Conservation (phyloP, 2,113 vertebrate genomes). For the Boleophthalmus pectinirostris region DNA sequence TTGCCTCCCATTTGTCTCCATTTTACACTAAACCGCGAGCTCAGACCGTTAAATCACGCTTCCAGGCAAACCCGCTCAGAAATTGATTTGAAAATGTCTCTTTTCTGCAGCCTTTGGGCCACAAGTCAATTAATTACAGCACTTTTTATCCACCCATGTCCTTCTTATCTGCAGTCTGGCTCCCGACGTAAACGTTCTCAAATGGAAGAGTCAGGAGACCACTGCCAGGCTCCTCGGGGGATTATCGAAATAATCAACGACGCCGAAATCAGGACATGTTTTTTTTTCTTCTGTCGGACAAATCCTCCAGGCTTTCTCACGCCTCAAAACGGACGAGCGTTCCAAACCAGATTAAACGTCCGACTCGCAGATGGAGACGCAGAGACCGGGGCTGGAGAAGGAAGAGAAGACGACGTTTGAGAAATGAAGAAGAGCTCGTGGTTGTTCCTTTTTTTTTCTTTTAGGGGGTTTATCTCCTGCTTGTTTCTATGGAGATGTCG, state of each 20-base stretch:
- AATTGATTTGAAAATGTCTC: neutral
- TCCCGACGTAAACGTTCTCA: neutral
- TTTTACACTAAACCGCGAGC: neutral
- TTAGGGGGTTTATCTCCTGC: no score
- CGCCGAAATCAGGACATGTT: neutral
- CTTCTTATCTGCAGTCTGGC: neutral
- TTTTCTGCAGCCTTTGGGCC: neutral
- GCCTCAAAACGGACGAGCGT: neutral
- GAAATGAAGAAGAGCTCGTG: neutral
- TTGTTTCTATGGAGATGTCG: no score
- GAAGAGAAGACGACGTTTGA: neutral
- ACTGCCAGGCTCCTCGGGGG: neutral
- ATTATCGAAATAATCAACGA: conserved; percentile 6
- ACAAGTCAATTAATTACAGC: neutral
- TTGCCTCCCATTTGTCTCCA: neutral
- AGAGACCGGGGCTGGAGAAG: neutral
- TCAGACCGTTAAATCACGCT: neutral
- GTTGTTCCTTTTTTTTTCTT: neutral
- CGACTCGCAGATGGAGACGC: neutral
- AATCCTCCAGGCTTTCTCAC: neutral
- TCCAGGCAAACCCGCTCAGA: neutral
- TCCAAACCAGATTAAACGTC: neutral
- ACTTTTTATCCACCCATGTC: neutral
- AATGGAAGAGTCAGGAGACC: neutral
- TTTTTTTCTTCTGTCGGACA: neutral